Evolutionary conservation across 1,140 invertebrate genomes (phyloP).

Genomic region (Sarcophaga peregrina): DNA sequence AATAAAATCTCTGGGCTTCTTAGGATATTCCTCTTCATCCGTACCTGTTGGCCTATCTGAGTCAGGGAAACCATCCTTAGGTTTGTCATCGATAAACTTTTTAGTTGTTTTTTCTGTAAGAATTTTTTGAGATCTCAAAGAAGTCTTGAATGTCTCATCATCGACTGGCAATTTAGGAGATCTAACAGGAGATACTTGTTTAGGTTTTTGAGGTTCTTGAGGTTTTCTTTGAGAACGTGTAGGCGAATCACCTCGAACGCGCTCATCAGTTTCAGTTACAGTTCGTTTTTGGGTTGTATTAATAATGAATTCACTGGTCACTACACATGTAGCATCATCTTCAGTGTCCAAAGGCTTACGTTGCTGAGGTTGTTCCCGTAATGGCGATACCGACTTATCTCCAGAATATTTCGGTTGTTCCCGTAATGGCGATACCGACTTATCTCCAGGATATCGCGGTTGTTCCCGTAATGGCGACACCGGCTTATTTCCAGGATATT

Average conservation of each 20-base stretch:
- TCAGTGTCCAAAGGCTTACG: neutral
- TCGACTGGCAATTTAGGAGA: neutral
- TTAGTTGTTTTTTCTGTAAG: neutral
- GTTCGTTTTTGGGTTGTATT: neutral
- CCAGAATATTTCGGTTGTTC: too few relatives aligned
- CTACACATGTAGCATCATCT: neutral
- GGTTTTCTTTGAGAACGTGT: neutral
- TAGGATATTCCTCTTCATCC: too few relatives aligned
- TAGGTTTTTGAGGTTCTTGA: neutral
- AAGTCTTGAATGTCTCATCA: neutral
- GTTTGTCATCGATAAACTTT: neutral
- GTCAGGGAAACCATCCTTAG: too few relatives aligned
- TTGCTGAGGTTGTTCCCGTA: too few relatives aligned
- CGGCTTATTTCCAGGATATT: too few relatives aligned
- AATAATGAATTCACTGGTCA: neutral
- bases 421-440: too few relatives aligned
- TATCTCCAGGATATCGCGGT: too few relatives aligned
- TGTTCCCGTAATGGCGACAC: too few relatives aligned
- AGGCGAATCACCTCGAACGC: neutral
- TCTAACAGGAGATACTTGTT: neutral
- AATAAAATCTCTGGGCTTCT: too few relatives aligned
- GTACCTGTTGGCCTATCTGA: too few relatives aligned
- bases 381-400: too few relatives aligned
- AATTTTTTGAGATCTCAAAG: neutral
- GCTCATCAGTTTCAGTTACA: neutral